Evolutionary conservation across 2,113 vertebrate species (phyloP).

Genomic region (Mugil cephalus): DNA sequence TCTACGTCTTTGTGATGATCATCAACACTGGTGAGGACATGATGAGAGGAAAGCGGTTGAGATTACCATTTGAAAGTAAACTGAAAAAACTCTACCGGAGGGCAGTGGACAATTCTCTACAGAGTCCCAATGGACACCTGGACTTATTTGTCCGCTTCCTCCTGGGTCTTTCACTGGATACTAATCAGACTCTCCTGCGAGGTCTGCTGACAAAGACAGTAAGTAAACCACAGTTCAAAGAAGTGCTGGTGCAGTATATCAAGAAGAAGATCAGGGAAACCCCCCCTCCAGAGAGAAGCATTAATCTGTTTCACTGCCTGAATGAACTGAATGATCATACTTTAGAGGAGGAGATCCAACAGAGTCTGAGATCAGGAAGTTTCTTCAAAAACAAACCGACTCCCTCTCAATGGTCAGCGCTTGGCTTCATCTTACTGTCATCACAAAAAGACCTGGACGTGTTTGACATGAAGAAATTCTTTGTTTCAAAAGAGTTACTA

Average conservation of each 20-base stretch:
- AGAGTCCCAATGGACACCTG: conserved; percentile 50
- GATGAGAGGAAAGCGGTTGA: neutral
- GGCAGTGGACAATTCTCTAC: conserved; percentile 29
- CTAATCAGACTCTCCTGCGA: conserved; percentile 32
- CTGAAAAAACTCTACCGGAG: conserved; percentile 1
- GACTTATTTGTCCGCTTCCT: conserved; percentile 59
- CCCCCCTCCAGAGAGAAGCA: conserved; percentile 38
- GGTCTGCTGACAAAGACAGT: conserved; percentile 11
- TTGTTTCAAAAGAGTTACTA: conserved; percentile 42
- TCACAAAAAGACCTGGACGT: conserved; percentile 33
- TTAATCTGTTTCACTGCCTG: conserved; percentile 27
- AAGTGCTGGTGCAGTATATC: conserved; percentile 16
- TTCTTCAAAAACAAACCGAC: conserved; percentile 8
- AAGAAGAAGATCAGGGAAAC: conserved; percentile 20
- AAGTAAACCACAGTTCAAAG: neutral
- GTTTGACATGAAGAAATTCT: conserved; percentile 51
- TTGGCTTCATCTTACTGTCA: conserved; percentile 50
- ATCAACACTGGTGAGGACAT: conserved; percentile 6
- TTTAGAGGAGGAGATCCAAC: conserved; percentile 17
- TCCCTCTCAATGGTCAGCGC: conserved; percentile 47
- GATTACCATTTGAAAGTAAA: neutral
- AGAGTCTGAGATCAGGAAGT: neutral
- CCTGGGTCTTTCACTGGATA: conserved; percentile 40
- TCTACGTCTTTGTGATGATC: conserved; percentile 35
- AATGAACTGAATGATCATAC: conserved; percentile 20